A percentile compares a stretch with the other conserved stretches of the same genome.
These are phyloP conservation scores for Dicaeum eximium DNA, from an alignment of 2,113 vertebrate species.

Conservation along the genomic window DNA sequence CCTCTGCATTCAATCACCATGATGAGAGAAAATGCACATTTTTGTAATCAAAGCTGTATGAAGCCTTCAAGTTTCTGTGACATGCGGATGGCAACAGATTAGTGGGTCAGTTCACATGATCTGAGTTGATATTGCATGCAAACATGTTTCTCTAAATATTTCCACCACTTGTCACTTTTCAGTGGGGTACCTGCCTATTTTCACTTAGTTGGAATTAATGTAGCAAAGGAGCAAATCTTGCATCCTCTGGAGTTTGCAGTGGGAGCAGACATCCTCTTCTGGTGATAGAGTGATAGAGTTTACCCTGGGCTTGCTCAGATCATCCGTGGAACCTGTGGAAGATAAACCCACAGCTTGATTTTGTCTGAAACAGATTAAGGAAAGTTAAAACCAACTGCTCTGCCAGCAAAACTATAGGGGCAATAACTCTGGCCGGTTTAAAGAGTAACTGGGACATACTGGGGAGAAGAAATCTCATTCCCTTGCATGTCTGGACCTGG, in stretches of 20 bases:
- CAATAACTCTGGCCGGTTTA: neutral
- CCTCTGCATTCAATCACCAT: slow-evolving; percentile 9
- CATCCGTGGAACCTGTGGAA: neutral
- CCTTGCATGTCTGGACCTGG: neutral
- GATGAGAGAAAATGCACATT: slow-evolving; percentile 40
- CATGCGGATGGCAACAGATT: neutral
- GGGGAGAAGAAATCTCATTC: neutral
- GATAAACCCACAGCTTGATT: neutral
- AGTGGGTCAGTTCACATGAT: neutral
- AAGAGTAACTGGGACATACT: neutral
- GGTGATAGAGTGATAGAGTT: neutral
- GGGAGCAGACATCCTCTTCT: neutral
- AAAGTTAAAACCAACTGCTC: neutral
- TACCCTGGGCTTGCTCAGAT: neutral
- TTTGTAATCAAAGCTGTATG: slow-evolving; percentile 26
- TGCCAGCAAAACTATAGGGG: neutral
- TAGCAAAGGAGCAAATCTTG: neutral
- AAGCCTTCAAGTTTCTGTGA: slow-evolving; percentile 7
- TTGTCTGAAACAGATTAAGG: neutral
- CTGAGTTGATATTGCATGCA: neutral
- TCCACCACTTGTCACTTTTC: neutral
- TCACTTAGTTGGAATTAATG: neutral
- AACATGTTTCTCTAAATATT: neutral
- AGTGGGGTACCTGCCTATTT: neutral
- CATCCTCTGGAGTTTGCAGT: neutral